These are phyloP conservation scores for Aepyceros melampus DNA, from an alignment of 2,113 vertebrate genomes.

Conservation along the genomic window DNA sequence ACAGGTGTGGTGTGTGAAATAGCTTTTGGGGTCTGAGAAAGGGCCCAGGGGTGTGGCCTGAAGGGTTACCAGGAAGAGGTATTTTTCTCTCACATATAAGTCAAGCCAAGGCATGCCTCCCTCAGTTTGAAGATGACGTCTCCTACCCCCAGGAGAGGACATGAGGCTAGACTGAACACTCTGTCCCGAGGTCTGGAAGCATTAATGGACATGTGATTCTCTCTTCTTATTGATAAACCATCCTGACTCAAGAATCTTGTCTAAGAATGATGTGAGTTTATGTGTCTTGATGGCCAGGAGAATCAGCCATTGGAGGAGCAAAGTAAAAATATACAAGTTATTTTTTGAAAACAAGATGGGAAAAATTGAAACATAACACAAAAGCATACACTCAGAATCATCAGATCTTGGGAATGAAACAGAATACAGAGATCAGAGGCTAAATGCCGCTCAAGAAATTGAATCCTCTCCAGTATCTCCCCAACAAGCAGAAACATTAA, in stretches of 20 bases:
- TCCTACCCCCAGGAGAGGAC: neutral
- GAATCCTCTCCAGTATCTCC: neutral
- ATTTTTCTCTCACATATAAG: neutral
- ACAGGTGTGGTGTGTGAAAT: neutral
- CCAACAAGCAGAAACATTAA: neutral
- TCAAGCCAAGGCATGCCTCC: neutral
- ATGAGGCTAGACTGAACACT: neutral
- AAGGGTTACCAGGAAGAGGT: neutral
- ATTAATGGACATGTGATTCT: neutral
- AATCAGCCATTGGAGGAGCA: neutral
- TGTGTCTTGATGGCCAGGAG: neutral
- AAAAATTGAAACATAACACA: neutral
- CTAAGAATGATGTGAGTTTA: neutral
- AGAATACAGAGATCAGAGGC: neutral
- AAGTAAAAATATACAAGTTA: neutral
- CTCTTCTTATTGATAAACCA: neutral
- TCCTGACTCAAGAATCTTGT: neutral
- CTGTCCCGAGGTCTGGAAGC: neutral
- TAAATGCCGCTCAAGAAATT: neutral
- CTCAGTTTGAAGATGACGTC: neutral
- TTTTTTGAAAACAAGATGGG: neutral
- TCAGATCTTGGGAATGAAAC: neutral
- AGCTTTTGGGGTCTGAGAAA: neutral
- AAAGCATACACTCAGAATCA: neutral
- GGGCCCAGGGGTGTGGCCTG: neutral